These are phyloP conservation scores for Carassius gibelio DNA, from an alignment of 2,113 vertebrate genomes.

Conservation along the genomic window DNA sequence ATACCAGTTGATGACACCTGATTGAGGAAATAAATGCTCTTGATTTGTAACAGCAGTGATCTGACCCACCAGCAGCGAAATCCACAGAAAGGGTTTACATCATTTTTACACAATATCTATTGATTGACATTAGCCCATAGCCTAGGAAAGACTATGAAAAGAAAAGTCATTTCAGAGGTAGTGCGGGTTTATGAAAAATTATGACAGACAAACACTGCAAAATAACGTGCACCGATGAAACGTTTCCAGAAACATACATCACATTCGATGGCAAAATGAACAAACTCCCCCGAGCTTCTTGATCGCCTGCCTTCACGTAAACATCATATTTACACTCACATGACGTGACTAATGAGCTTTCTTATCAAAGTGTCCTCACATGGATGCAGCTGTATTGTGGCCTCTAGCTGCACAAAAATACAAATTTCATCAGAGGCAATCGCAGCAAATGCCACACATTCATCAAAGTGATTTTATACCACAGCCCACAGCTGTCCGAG, in stretches of 20 bases:
- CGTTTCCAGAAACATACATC: not conserved
- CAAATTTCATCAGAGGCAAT: not conserved
- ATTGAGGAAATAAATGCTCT: not conserved
- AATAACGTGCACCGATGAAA: not conserved
- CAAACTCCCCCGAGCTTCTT: not conserved
- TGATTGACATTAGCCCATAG: not conserved
- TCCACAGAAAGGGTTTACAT: not conserved
- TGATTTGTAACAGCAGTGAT: not conserved
- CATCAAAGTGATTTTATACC: not conserved
- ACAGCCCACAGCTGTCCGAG: not conserved
- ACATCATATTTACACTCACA: not conserved
- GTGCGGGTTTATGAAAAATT: not conserved
- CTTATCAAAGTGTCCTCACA: not conserved
- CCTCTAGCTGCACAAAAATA: not conserved
- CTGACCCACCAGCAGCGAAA: not conserved
- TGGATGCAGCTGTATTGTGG: not conserved
- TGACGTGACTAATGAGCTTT: not conserved
- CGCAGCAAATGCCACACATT: not conserved
- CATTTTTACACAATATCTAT: not conserved
- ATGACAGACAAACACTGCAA: not conserved
- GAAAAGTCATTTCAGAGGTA: not conserved
- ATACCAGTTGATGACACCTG: not conserved
- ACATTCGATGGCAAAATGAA: not conserved
- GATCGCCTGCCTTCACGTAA: not conserved
- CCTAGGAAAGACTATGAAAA: not conserved